Base-by-base conservation (phyloP, 2,888 invertebrate species). In the Eumerus sabulonum region DNA sequence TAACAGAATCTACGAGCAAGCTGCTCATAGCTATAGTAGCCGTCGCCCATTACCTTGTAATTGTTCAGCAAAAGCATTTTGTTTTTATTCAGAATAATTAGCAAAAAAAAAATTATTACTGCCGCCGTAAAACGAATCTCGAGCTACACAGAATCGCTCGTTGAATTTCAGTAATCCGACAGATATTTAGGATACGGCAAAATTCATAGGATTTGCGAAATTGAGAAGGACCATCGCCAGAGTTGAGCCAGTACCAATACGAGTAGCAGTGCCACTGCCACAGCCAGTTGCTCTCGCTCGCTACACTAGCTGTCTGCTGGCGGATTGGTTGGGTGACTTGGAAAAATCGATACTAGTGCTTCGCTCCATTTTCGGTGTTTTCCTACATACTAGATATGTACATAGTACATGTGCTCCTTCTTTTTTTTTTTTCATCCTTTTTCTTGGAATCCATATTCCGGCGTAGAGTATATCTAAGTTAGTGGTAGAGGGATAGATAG, bases 291-390 rank as follows among this genome's bases (percentile, higher is more conserved):
- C 17, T 9, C 9, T 35, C 18, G 42, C 7, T 53, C 40, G 5
- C 18, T 68, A 11, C 36, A n/a, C 3, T 40, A n/a, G 42, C 17
- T 60, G 54, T n/a, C 40, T 36, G 40, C 5, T 48, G 53, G 48
- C 36, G 45, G 27, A 59, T 56, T 45, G 18, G 27, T 38, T 63
- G 40, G 63, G 68, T 68, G 60, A 45, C 14, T 51, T 45, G 71
- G 73, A 73, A 79, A 79, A 79, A 79, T 79, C 79, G 74, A 79
- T 79, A 79, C 44, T 38, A 44, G 77, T 73, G 68, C 73, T 73
- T 73, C 68, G 73, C 68, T 68, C 70, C 19, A 54, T 70, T 70
- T 73, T 79, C 44, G 64, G 79, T 72, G 51, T 67, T 27, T 27
- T 27, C 27, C 2, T 27, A 27, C 27, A 27, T 27, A 27, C 3